phyloP scores from a whole-genome alignment of 1,140 invertebrate genomes.

The Agrypnia vestita region DNA sequence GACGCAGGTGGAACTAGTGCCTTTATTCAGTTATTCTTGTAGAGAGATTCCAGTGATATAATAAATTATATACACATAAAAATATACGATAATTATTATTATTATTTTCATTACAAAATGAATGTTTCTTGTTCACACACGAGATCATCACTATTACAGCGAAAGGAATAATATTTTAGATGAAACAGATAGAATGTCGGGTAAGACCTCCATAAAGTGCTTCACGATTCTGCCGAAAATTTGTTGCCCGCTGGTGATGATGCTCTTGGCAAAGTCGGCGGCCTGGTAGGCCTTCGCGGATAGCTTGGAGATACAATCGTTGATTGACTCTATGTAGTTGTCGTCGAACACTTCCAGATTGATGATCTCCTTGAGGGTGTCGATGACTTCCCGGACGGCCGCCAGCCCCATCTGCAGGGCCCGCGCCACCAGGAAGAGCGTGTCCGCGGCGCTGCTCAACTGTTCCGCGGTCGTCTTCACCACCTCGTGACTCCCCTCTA shows the following conservation, averaged over 20 bases:
- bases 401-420: neutral
- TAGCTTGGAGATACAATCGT: constrained; percentile 15
- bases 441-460: neutral
- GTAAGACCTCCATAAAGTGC: neutral
- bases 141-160: too few species aligned
- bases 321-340: neutral
- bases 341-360: constrained; percentile 18
- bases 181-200: neutral
- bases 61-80: too few species aligned
- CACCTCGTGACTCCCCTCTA: neutral
- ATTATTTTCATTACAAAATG: too few species aligned
- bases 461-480: neutral
- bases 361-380: neutral
- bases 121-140: too few species aligned
- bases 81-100: too few species aligned
- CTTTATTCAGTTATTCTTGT: too few species aligned
- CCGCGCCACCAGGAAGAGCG: neutral
- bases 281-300: neutral
- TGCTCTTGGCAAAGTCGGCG: neutral
- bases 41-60: too few species aligned
- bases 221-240: neutral
- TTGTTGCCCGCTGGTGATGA: neutral
- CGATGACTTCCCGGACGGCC: neutral
- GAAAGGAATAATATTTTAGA: too few species aligned
- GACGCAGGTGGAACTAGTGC: too few species aligned